Evolutionary conservation across 2,113 vertebrate species (phyloP), one percentile per base, ranked within the genome.

Genomic region (Odobenus rosmarus): DNA sequence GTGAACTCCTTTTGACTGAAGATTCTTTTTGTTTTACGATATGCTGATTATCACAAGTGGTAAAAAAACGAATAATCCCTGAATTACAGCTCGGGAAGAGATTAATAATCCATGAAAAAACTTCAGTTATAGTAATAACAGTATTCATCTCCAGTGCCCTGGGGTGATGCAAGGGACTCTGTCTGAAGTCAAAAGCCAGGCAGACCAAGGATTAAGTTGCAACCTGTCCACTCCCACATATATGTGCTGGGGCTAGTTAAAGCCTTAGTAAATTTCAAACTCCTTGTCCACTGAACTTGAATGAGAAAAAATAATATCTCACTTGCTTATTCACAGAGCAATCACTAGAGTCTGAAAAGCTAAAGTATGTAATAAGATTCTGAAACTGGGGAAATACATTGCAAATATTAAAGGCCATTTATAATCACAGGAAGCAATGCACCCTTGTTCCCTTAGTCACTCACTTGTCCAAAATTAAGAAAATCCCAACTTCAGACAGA

Each of bases 1-100:
- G 33, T 42, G 18, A 53, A 62, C 4, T 71, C 36, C 7, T 49
- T 90, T 36, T 67, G 13, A 49, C 4, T 51, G 42, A 85, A 13
- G 31, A 15, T 92, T 53, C 49, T 69, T 93, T 79, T 33, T 53
- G 31, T 67, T 95, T 96, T 64, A 91, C 33, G 16, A 59, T 72
- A 67, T 42, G n/a, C 24, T 84, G 46, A 92, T 79, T 61, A 92
- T 87, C 7, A 5, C 57, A 87, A 72, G 74, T 61, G 80, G 33
- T 19, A 77, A 89, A 76, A 92, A 57, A 55, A 36, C 53, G 33
- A 86, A 80, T 51, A 72, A 87, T 36, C 36, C 24, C n/a, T 89
- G 39, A 57, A 72, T 86, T 76, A 5, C 83, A 77, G 28, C 36
- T 81, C 64, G 71, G 23, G 23, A 42, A 64, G 93, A 86, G 51